phyloP scores from a whole-genome alignment of 1,140 invertebrate genomes.

The Drosophila serrata region DNA sequence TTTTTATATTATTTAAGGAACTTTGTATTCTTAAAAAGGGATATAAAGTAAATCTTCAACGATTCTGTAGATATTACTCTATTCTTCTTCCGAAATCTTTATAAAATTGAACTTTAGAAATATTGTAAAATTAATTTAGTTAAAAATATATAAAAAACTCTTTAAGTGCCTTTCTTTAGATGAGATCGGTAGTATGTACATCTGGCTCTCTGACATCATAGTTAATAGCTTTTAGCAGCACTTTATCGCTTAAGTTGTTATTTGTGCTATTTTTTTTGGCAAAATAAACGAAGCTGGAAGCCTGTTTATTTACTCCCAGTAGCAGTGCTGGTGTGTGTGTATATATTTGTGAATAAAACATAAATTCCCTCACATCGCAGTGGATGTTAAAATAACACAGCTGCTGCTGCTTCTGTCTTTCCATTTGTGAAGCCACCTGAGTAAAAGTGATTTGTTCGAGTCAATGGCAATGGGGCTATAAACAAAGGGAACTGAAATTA shows the following conservation, averaged over 20 bases:
- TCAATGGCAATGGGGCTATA: conserved; percentile 57
- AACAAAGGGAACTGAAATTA: conserved; percentile 51
- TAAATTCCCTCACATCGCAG: conserved; percentile 44
- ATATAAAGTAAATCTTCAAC: too few species aligned
- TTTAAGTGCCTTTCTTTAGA: background rate
- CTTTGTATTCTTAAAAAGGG: too few species aligned
- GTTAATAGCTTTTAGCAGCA: conserved; percentile 51
- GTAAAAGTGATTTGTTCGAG: conserved; percentile 61
- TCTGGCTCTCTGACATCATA: conserved; percentile 55
- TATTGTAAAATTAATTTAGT: background rate
- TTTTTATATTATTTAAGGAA: too few species aligned
- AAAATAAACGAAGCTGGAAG: conserved; percentile 20
- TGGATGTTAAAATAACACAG: conserved; percentile 70
- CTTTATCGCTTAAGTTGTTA: conserved; percentile 42
- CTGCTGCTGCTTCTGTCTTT: conserved; percentile 13
- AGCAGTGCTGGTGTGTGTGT: conserved; percentile 1
- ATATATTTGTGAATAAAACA: conserved; percentile 62
- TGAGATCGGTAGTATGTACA: conserved; percentile 18
- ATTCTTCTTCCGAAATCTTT: too few species aligned
- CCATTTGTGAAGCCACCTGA: conserved; percentile 2
- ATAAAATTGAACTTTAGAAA: too few species aligned
- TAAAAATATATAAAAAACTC: background rate
- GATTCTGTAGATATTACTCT: too few species aligned
- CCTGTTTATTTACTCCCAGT: conserved; percentile 60
- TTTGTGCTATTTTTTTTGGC: conserved; percentile 46